Evolutionary conservation across 2,113 vertebrate species (phyloP).

Genomic region (Dascyllus trimaculatus): DNA sequence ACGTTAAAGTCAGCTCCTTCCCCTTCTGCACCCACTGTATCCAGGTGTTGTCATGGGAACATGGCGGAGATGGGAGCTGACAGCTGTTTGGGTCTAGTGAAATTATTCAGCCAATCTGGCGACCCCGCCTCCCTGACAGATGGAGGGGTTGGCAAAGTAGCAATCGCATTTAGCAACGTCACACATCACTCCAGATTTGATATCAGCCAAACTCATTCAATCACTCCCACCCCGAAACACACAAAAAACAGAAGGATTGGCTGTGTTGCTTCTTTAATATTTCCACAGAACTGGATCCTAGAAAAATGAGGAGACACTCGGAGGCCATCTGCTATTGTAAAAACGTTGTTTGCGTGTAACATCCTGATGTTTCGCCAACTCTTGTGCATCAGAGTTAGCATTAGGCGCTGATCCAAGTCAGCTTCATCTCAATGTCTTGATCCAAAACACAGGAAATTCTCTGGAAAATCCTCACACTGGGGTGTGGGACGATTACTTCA

Average conservation of each 20-base stretch:
- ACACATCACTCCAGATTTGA: conserved; percentile 51
- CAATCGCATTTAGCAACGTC: conserved; percentile 75
- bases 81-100: conserved; percentile 84
- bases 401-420: background rate
- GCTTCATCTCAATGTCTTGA: background rate
- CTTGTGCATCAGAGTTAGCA: background rate
- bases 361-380: background rate
- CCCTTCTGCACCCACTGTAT: conserved; percentile 10
- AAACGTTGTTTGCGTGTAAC: background rate
- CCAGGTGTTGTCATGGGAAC: conserved; percentile 84
- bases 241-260: background rate
- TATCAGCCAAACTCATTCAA: conserved; percentile 32
- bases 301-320: conserved; percentile 5
- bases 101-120: conserved; percentile 80
- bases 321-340: background rate
- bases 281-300: conserved; percentile 6
- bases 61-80: conserved; percentile 55
- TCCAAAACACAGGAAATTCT: conserved; percentile 21
- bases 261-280: background rate
- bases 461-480: conserved; percentile 28
- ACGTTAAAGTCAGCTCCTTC: background rate
- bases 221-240: conserved; percentile 9
- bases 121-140: conserved; percentile 73
- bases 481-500: conserved; percentile 49
- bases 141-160: conserved; percentile 79